Conservation (phyloP, 2,888 invertebrate genomes). For the Nebria salina region DNA sequence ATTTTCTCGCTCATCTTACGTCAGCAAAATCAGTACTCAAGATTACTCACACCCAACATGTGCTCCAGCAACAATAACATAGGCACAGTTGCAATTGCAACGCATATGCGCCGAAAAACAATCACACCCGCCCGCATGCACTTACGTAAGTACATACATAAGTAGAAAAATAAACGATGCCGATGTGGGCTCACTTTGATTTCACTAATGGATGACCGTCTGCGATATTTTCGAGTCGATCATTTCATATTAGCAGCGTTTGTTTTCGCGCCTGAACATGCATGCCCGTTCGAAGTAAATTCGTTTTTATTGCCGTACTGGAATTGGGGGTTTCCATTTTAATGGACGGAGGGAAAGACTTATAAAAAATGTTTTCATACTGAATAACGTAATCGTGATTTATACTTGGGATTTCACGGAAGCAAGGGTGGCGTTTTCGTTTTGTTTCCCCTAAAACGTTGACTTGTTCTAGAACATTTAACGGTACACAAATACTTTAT, state of each 20-base stretch:
- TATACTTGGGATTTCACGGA: not conserved
- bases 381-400: not conserved
- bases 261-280: slow-evolving; percentile 1
- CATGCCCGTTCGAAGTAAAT: not conserved
- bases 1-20: not conserved
- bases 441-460: not conserved
- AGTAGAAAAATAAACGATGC: not conserved
- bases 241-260: not conserved
- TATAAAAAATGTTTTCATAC: not conserved
- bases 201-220: not conserved
- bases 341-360: not conserved
- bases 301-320: not conserved
- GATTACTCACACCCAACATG: not conserved
- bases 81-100: not conserved
- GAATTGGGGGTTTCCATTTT: not conserved
- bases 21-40: not conserved
- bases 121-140: not conserved
- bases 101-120: not conserved
- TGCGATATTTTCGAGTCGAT: not conserved
- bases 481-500: not conserved
- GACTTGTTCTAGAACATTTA: not conserved
- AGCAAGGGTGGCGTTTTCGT: not conserved
- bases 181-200: not conserved
- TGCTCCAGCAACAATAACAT: not conserved
- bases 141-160: too few relatives aligned